Evolutionary conservation across 2,888 invertebrate genomes (phyloP), one percentile per base, ranked within the genome.

Genomic region (Cerceris rybyensis): DNA sequence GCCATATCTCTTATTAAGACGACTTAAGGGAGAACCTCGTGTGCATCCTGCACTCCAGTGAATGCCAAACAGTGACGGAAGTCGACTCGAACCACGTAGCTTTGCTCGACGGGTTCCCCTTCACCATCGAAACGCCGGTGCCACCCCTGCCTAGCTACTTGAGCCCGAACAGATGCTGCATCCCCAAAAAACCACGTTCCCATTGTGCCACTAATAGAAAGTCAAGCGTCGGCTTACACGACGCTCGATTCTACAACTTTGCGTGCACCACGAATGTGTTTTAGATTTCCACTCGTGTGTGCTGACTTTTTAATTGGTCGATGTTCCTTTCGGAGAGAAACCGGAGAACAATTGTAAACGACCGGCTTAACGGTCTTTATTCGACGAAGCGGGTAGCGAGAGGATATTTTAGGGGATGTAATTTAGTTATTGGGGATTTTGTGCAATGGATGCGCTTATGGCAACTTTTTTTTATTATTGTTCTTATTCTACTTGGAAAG

Each of bases 181-280:
- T 77, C 85, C 86, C 85, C 84, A 87, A 89, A 87, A 90, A 88
- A 88, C 88, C 87, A 87, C 87, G 84, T 87, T 88, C 83, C 87
- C 90, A 91, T 92, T 92, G 91, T 91, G 86, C 90, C 86, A 88
- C 88, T 90, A 90, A 91, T 90, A 89, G 90, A 90, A 89, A 90
- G 89, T 88, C 87, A 85, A 88, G 84, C 86, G 79, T 86, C 55
- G 69, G 72, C 82, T 85, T 80, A 79, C 86, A 71, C 64, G 61
- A 46, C 57, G 60, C 57, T 41, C 69, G 46, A 65, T 57, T 43
- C 54, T 61, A 66, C 55, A 42, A 49, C 60, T 60, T 50, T 49
- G 28, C 28, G 39, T 52, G 14, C 43, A 59, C 49, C 46, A 50
- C 64, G 59, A 60, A 69, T 50, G 41, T 57, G 46, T 70, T 28